Evolutionary conservation across 2,797 vertebrate genomes (phyloP), one percentile per base, ranked within the genome.

Genomic region (Nasua narica): DNA sequence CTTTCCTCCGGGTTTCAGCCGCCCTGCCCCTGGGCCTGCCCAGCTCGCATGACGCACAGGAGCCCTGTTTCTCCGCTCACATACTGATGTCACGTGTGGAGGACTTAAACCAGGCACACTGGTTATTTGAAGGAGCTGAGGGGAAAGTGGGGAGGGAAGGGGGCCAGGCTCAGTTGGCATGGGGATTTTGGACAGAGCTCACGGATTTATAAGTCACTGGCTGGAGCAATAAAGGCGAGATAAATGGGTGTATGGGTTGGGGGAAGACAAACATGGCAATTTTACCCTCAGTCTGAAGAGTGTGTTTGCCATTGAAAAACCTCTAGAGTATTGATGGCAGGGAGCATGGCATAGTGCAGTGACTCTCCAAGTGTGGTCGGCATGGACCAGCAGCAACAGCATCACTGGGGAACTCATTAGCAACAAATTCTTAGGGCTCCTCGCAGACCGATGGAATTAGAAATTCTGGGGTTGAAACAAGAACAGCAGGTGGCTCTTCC

Each of bases 121-220:
- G 0, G 1, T 2, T 0, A 1, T 58, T 2, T 56, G 67, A 82
- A 82, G 50, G 29, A 7, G 10, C 19, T 2, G 2, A 62, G 18
- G 35, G 35, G 11, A n/a, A 25, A 35, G 78, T 7, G 25, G 29
- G 69, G 76, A 2, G 7, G 48, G 52, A 72, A 62, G 46, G 78
- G 27, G 70, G 60, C 60, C 7, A 50, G 37, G 29, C 3, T 3
- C 58, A 21, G n/a, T 52, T 3, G 15, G 18, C 43, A 0, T 7
- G 25, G n/a, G 13, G 43, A 29, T 60, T 83, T 35, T 23, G 32
- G 46, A 35, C 29, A 85, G 46, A 21, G 1, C 21, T 32, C 46
- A 29, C 11, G 11, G 37, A 40, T 76, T 88, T 19, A 0, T 11
- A 4, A 67, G 25, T 56, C 60, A n/a, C 12, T 3, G 1, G 15